Base-by-base conservation (phyloP, 2,797 vertebrate species). In the Chelmon rostratus region DNA sequence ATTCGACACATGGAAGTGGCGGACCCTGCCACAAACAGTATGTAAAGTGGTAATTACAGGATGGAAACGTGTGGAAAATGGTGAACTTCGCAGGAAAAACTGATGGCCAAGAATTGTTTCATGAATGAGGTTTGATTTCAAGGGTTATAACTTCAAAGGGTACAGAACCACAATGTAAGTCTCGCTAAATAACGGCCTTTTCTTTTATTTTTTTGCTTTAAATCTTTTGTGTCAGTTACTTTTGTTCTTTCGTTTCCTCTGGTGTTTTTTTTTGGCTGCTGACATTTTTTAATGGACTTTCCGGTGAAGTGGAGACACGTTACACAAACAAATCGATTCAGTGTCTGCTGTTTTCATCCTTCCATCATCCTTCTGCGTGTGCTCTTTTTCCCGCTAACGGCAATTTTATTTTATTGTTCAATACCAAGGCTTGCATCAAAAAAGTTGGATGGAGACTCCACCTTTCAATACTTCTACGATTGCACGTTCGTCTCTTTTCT, bases 1-100 rank as follows among this genome's bases (percentile, higher is more conserved):
- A n/a, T n/a, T n/a, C n/a, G n/a, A n/a, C n/a, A 28, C 28, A 40
- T n/a, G 1, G 11, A 6, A 40, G 0, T n/a, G 56, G 33, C 0
- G 33, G 10, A 61, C n/a, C 8, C 23, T 2, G 15, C n/a, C 59
- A 16, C n/a, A 10, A 10, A 52, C n/a, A n/a, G n/a, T n/a, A n/a
- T n/a, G n/a, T n/a, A n/a, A n/a, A n/a, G n/a, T n/a, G n/a, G n/a
- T n/a, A n/a, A n/a, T 25, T 19, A 57, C 6, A 31, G 16, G 31
- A 33, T 56, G 16, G 19, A 56, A 31, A 31, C 28, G 28, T 28
- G 31, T 31, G 28, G 31, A 31, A 28, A 31, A 31, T 31, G 28
- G 28, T 28, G 31, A 28, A 31, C 28, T 31, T 28, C 38, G 33
- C 11, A 58, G 11, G 58, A 58, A 21, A 56, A 5, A n/a, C n/a